phyloP scores from a whole-genome alignment of 2,113 vertebrate genomes.

The Sinocyclocheilus anshuiensis region DNA sequence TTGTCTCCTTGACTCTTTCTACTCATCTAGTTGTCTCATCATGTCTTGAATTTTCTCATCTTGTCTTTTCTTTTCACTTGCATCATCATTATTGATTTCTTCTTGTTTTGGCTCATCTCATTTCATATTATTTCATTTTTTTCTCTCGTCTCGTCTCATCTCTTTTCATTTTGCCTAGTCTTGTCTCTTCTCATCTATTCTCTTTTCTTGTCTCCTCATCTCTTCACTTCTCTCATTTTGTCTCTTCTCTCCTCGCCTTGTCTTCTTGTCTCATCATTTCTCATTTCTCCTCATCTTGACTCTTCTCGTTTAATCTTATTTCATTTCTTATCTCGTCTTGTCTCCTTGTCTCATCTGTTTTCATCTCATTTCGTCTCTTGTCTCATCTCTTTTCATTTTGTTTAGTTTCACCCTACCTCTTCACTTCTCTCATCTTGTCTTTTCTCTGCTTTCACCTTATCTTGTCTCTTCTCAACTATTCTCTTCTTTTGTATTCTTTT shows the following conservation, averaged over 20 bases:
- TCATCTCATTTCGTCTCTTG: too few species aligned
- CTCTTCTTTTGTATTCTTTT: background rate
- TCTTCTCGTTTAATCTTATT: background rate
- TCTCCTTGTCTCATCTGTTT: background rate
- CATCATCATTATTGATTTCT: background rate
- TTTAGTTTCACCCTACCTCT: too few species aligned
- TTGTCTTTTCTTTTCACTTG: background rate
- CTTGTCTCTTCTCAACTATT: background rate
- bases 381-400: too few species aligned
- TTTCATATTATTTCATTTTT: background rate
- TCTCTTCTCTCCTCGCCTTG: background rate
- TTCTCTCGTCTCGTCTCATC: background rate
- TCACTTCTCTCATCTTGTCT: background rate
- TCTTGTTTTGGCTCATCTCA: background rate
- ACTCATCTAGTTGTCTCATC: background rate
- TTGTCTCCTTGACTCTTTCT: background rate
- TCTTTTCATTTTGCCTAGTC: too few species aligned
- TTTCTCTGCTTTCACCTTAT: background rate
- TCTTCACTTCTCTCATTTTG: background rate
- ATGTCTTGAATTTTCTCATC: background rate
- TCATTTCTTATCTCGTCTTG: background rate
- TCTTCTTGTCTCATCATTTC: background rate
- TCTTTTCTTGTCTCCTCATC: background rate
- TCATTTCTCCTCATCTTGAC: too few species aligned
- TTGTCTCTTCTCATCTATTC: background rate